phyloP scores from a whole-genome alignment of 2,888 invertebrate genomes.

The Machimus atricapillus region DNA sequence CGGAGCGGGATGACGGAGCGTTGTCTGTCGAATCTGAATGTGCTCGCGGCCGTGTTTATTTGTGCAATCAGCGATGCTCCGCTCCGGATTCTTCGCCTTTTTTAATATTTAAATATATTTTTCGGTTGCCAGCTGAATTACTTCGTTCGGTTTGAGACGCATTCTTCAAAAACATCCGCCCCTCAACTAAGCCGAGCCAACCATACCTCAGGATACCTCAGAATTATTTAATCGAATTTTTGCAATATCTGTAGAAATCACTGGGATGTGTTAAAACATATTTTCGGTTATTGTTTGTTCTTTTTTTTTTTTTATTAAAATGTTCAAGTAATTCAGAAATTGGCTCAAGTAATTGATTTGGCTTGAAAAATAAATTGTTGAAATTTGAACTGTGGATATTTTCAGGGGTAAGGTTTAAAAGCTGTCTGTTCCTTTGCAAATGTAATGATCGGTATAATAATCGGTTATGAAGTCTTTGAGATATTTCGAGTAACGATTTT shows the following conservation, averaged over 20 bases:
- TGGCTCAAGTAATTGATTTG: not conserved
- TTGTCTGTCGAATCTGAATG: not conserved
- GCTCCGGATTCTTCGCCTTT: not conserved
- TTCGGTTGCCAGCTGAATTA: not conserved
- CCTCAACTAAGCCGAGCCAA: not conserved
- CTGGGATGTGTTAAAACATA: not conserved
- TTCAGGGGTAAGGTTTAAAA: not conserved
- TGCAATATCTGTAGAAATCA: not conserved
- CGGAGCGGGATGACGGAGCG: not conserved
- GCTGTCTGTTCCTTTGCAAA: not conserved
- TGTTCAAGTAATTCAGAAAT: too few relatives aligned
- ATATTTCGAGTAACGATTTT: too few relatives aligned
- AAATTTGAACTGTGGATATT: not conserved
- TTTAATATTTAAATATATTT: not conserved
- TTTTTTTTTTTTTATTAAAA: not conserved
- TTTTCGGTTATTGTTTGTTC: too few relatives aligned
- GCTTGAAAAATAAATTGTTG: not conserved
- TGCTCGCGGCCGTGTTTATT: not conserved
- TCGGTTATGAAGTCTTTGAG: too few relatives aligned
- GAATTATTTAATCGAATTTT: not conserved
- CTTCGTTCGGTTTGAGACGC: not conserved
- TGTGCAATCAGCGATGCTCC: not conserved
- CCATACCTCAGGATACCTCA: not conserved
- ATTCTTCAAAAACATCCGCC: not conserved
- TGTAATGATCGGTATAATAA: too few relatives aligned